These are phyloP conservation scores for Diaphora mendica DNA, from an alignment of 2,888 invertebrate genomes.

Conservation along the genomic window DNA sequence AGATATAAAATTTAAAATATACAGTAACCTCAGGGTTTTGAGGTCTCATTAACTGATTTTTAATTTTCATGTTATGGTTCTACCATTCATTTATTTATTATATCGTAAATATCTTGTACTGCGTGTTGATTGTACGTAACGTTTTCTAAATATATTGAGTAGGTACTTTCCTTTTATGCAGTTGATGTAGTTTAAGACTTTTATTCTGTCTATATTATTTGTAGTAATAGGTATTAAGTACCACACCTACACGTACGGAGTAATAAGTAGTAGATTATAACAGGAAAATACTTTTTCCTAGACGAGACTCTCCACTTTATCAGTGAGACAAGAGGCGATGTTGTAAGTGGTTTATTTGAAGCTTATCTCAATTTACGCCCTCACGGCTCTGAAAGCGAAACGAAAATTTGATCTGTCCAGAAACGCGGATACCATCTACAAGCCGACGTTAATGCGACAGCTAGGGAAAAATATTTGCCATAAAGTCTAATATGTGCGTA, in stretches of 20 bases:
- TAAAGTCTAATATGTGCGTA: neutral
- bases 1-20: no score
- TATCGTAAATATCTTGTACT: no score
- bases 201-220: no score
- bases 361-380: constrained; percentile 78
- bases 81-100: no score
- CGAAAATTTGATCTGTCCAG: constrained; percentile 76
- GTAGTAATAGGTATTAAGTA: neutral
- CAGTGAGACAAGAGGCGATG: constrained; percentile 27
- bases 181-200: neutral
- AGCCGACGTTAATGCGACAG: constrained; percentile 76
- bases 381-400: constrained; percentile 70
- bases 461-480: constrained; percentile 49
- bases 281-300: constrained; percentile 22
- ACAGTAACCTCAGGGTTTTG: neutral
- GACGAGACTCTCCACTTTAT: constrained; percentile 21
- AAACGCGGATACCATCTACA: constrained; percentile 72
- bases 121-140: no score
- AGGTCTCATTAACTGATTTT: neutral
- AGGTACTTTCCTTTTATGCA: neutral
- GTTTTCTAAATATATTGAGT: neutral
- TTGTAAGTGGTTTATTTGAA: constrained; percentile 56
- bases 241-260: neutral
- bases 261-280: constrained; percentile 1
- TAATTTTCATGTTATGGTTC: no score